Base-by-base conservation (phyloP, 1,140 invertebrate species). In the Panonychus citri region DNA sequence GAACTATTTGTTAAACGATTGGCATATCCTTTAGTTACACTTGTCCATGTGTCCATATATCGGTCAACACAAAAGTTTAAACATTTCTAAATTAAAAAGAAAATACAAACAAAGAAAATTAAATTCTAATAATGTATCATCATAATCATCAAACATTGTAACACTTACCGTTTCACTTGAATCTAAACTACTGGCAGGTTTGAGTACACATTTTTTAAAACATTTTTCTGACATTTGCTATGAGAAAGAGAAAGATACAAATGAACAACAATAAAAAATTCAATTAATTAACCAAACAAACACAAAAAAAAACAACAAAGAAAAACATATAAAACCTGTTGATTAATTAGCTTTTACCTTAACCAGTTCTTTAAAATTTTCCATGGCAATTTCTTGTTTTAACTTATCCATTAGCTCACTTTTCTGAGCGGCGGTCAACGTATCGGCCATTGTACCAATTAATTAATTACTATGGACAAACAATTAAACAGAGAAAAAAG, bases 221-320 rank as follows among this genome's bases (percentile, higher is more conserved):
- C 91, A 96, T 72, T 95, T 95, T 67, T 93, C 85, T 39, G 87
- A 86, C 77, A 95, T 90, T 81, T 93, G 93, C 75, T 87, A 69
- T 53, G 80, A 77, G 66, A 62, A 70, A 24, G 27, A 51, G 7
- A 25, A 25, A 25, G 17, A 3, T 4, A 40, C 13, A 21, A 51
- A 17, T 17, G 5, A 7, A 34, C 30, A 34, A 34, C 13, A 60
- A 50, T 42, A 46, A 34, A 34, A 7, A 34, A n/a, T n/a, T n/a
- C n/a, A n/a, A n/a, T n/a, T n/a, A n/a, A n/a, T n/a, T n/a, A n/a
- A n/a, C n/a, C n/a, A n/a, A n/a, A n/a, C n/a, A n/a, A n/a, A n/a
- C n/a, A n/a, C n/a, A n/a, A n/a, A n/a, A n/a, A n/a, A n/a, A n/a
- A n/a, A n/a, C n/a, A n/a, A n/a, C n/a, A n/a, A n/a, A n/a, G n/a